Evolutionary conservation across 2,113 vertebrate genomes (phyloP), one percentile per base, ranked within the genome.

Genomic region (Bufo gargarizans): DNA sequence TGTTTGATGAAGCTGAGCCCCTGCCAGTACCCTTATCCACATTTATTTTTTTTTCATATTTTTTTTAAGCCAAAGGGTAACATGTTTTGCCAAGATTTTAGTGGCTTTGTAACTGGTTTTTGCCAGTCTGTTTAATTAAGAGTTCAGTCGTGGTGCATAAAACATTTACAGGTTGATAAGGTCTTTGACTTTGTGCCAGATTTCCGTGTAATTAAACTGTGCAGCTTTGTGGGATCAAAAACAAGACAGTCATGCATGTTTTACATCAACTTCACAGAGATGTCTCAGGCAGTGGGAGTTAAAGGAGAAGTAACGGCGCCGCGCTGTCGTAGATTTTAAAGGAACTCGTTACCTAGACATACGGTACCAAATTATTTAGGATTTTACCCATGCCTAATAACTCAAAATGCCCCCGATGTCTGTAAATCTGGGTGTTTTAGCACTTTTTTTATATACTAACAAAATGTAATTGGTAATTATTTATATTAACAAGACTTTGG

Each of bases 91-190:
- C 86, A 88, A 81, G 86, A 59, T 63, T 72, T 87, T 87, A 87
- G 65, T 72, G 61, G 86, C 14, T 71, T 71, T 80, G 63, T 20
- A 77, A 81, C 78, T 82, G 67, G 78, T 67, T 87, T 87, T 59
- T 67, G 49, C 86, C 10, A 87, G 77, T 82, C 49, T 4, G 53
- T 22, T 79, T 82, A 87, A 81, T 87, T 72, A 82, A 9, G 20
- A 65, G 58, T 50, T 47, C 77, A 58, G 13, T 81, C 53, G 22
- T 50, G 43, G 9, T 82, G 14, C 5, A 88, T 88, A 63, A 88
- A 88, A 82, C 86, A 74, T 88, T 88, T 76, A 88, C 78, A 76
- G 86, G 53, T 72, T 47, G 84, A 69, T 87, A 80, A 82, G 53
- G 53, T 81, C 61, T 71, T 50, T 10, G 59, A 72, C 47, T 19